Evolutionary conservation across 2,888 invertebrate genomes (phyloP), one percentile per base, ranked within the genome.

Genomic region (Sericinus montela): DNA sequence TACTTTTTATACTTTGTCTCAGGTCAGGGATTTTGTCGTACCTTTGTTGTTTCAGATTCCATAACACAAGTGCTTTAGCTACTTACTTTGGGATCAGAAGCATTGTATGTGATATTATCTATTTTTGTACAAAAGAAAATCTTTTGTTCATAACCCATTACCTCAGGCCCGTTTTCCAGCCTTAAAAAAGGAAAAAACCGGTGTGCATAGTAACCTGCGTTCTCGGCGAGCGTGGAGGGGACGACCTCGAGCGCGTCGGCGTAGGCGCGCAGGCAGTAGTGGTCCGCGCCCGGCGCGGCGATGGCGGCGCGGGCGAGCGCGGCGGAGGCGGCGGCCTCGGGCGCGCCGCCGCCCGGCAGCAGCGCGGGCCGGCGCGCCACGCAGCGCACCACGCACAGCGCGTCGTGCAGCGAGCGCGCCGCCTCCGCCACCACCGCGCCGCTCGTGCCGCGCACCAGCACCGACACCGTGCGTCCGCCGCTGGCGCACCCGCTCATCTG

Each of bases 331-430:
- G 98, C 98, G 55, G 97, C 98, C 90, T 99, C 99, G 3, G 99
- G 98, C 10, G 98, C 98, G 38, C 99, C 99, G 41, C 99, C 99
- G 53, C 99, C 99, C 45, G 98, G 95, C 76, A 98, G 93, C 62
- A 98, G 88, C 37, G 97, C 97, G 52, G 94, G 94, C 57, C 98
- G 95, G 65, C 98, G 97, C 3, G 99, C 98, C 63, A 99, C 91
- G 82, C 99, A 99, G 59, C 99, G 94, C 70, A 99, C 95, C 42
- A 97, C 98, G 68, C 94, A 94, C 55, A 94, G 82, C 25, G 98
- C 97, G 89, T 98, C 97, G 82, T 98, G 97, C 54, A 98, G 89
- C 53, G 97, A 97, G 56, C 98, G 91, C 60, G 96, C 97, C 55
- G 97, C 97, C 89, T 98, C 93, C 53, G 96, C 97, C 54, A 97